These are phyloP conservation scores for Cavia porcellus DNA, from an alignment of 2,113 vertebrate genomes.

Conservation along the genomic window DNA sequence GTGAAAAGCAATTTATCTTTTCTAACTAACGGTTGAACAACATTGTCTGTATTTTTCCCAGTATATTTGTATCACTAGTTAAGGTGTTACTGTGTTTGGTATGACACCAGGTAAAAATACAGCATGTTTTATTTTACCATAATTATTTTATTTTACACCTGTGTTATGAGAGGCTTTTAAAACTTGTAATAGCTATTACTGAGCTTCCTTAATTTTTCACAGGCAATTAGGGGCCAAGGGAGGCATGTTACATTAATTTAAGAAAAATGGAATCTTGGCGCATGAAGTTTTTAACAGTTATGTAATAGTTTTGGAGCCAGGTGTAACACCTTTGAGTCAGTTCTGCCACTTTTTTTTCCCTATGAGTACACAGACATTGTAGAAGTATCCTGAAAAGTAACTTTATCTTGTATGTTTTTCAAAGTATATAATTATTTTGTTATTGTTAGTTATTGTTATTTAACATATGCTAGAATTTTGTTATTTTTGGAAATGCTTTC, in stretches of 20 bases:
- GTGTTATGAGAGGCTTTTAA: conserved; percentile 18
- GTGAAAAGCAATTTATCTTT: conserved; percentile 86
- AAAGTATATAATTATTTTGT: conserved; percentile 58
- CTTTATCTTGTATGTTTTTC: conserved; percentile 16
- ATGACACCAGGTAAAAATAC: conserved; percentile 24
- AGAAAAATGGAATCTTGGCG: conserved; percentile 62
- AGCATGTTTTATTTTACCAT: conserved; percentile 40
- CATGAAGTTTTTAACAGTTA: conserved; percentile 57
- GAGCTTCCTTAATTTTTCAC: conserved; percentile 41
- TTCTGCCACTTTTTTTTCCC: conserved; percentile 18
- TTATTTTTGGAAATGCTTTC: conserved; percentile 56
- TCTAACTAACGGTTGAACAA: conserved; percentile 21
- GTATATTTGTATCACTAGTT: conserved; percentile 36
- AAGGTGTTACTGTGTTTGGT: background rate
- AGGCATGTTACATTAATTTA: conserved; percentile 47
- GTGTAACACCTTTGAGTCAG: conserved; percentile 51
- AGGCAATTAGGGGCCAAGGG: conserved; percentile 12
- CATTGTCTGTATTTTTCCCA: background rate
- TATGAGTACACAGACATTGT: background rate
- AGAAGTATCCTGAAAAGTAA: conserved; percentile 33
- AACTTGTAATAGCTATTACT: background rate
- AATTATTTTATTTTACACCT: conserved; percentile 38
- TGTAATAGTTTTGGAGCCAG: conserved; percentile 45
- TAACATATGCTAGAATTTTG: conserved; percentile 12
- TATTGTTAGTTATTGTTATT: conserved; percentile 33